Conservation (phyloP, 2,888 invertebrate species). For the Sussaba pulchella region DNA sequence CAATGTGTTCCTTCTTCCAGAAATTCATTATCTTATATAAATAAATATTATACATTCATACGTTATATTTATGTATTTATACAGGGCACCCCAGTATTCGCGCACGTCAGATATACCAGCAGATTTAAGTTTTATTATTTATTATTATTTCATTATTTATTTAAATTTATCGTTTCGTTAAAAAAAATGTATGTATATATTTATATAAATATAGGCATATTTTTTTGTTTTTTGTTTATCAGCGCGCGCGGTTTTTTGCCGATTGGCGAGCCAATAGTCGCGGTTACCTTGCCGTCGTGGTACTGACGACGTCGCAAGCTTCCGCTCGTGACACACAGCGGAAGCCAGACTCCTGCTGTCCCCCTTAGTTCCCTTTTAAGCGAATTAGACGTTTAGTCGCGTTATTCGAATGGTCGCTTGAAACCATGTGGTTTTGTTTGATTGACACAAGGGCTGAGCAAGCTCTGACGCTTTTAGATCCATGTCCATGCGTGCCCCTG, state of each 20-base stretch:
- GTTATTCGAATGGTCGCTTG: conserved; percentile 60
- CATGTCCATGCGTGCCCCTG: conserved; percentile 20
- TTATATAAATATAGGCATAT: too few species aligned
- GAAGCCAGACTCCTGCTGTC: conserved; percentile 65
- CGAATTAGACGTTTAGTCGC: conserved; percentile 80
- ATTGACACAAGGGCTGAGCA: conserved; percentile 48
- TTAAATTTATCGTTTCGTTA: neutral
- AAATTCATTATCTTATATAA: too few species aligned
- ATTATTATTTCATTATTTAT: neutral
- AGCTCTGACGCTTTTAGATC: conserved; percentile 35
- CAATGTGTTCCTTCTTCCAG: neutral
- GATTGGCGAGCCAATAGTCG: neutral
- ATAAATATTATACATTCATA: too few species aligned
- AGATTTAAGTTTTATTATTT: too few species aligned
- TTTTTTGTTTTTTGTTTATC: neutral
- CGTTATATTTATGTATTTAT: too few species aligned
- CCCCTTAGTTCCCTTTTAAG: conserved; percentile 74
- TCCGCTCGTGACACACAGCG: conserved; percentile 50
- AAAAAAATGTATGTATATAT: too few species aligned
- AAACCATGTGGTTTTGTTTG: conserved; percentile 35
- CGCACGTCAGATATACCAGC: too few species aligned
- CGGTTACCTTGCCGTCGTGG: neutral
- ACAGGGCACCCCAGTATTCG: too few species aligned
- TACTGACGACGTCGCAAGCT: conserved; percentile 41
- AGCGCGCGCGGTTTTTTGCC: neutral